Conservation (phyloP, 2,797 vertebrate species). For the Atherinosoma microstoma region DNA sequence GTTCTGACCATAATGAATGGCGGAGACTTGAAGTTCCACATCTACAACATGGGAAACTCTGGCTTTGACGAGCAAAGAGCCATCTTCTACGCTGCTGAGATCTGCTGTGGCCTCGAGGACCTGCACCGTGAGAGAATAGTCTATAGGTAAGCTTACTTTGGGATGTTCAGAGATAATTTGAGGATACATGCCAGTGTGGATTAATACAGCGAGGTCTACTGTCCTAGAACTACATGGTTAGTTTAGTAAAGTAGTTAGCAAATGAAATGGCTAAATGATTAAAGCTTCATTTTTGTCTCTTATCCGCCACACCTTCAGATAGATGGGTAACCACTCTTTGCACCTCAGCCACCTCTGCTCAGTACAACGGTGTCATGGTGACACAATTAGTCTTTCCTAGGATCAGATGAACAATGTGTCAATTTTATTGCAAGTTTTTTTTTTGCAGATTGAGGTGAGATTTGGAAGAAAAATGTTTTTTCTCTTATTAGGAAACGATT, state of each 20-base stretch:
- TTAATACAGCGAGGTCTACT: slow-evolving; percentile 6
- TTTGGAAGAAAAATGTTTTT: no score
- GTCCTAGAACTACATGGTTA: slow-evolving; percentile 20
- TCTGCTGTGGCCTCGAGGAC: slow-evolving; percentile 93
- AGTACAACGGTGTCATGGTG: no score
- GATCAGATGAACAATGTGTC: no score
- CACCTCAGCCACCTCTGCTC: no score
- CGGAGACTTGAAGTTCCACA: slow-evolving; percentile 94
- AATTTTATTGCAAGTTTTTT: no score
- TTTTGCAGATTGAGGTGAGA: no score
- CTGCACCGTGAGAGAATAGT: slow-evolving; percentile 92
- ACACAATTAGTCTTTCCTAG: no score
- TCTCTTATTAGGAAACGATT: no score
- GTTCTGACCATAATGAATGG: slow-evolving; percentile 96
- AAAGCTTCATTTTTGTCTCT: neutral
- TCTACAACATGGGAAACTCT: slow-evolving; percentile 93
- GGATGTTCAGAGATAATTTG: slow-evolving; percentile 9
- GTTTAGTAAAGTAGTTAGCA: neutral
- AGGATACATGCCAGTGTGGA: slow-evolving; percentile 16
- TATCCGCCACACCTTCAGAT: neutral
- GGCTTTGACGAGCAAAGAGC: slow-evolving; percentile 93
- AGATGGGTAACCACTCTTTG: neutral
- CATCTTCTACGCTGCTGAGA: slow-evolving; percentile 94
- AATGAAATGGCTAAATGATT: neutral
- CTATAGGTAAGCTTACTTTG: slow-evolving; percentile 86